Percentiles rank a stretch among this genome's conserved stretches.
Conservation (phyloP, 2,888 invertebrate species). For the Tipula vernalis region DNA sequence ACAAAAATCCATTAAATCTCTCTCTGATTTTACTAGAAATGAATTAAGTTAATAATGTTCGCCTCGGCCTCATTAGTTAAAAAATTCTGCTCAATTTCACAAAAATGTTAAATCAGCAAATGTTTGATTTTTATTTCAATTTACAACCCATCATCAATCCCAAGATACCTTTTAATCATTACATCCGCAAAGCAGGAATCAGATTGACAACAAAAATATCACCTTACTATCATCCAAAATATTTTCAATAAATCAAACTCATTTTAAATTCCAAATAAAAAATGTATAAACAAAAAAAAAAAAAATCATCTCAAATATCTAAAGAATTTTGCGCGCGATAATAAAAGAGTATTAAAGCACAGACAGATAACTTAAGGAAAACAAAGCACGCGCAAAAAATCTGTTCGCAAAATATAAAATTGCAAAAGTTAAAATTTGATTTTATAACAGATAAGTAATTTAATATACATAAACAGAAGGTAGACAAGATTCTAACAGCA, state of each 20-base stretch:
- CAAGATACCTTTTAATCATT: background rate
- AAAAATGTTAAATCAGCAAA: no score
- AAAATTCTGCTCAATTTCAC: no score
- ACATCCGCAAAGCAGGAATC: background rate
- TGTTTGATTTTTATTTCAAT: no score
- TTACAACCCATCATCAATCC: background rate
- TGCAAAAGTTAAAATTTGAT: background rate
- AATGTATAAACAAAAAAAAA: background rate
- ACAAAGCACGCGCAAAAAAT: background rate
- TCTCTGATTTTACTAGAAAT: no score
- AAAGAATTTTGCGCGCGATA: background rate
- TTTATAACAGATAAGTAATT: background rate
- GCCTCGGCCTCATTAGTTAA: no score
- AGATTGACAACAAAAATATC: background rate
- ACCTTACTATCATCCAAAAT: background rate
- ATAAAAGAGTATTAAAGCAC: background rate
- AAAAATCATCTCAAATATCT: background rate
- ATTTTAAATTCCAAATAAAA: background rate
- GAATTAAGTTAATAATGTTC: no score
- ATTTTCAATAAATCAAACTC: background rate
- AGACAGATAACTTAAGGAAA: background rate
- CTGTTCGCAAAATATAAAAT: background rate
- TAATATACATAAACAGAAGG: background rate
- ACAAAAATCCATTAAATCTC: no score
- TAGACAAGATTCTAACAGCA: background rate